phyloP scores from a whole-genome alignment of 2,888 invertebrate species.

The Morinoia aosen region DNA sequence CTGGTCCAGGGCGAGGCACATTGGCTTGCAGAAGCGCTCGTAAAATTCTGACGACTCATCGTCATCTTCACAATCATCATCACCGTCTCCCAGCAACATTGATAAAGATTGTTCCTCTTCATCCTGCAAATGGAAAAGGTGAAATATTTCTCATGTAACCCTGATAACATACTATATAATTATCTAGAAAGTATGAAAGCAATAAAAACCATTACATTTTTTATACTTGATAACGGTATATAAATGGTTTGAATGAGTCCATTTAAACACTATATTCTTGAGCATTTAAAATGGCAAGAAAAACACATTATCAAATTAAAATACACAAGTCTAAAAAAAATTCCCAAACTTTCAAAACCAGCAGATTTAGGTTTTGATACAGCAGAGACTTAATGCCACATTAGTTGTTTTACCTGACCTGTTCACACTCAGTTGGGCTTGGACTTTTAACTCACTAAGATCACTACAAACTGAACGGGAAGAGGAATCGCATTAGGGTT shows the following conservation, averaged over 20 bases:
- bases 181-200: no score
- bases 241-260: not conserved
- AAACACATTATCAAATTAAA: no score
- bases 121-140: not conserved
- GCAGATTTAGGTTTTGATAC: no score
- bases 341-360: no score
- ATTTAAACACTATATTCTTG: not conserved
- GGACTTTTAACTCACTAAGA: no score
- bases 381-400: no score
- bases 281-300: no score
- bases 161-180: not conserved
- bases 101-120: not conserved
- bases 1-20: not conserved
- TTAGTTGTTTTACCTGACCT: no score
- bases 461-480: not conserved
- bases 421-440: no score
- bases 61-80: not conserved
- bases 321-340: no score
- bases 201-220: not conserved
- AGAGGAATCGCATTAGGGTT: not conserved
- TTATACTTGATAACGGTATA: not conserved
- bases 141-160: not conserved
- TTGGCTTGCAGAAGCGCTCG: slow-evolving; percentile 10
- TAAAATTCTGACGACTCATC: not conserved
- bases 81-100: not conserved